These are phyloP conservation scores for Xanthorhoe designata DNA, from an alignment of 2,888 invertebrate species.

Conservation along the genomic window DNA sequence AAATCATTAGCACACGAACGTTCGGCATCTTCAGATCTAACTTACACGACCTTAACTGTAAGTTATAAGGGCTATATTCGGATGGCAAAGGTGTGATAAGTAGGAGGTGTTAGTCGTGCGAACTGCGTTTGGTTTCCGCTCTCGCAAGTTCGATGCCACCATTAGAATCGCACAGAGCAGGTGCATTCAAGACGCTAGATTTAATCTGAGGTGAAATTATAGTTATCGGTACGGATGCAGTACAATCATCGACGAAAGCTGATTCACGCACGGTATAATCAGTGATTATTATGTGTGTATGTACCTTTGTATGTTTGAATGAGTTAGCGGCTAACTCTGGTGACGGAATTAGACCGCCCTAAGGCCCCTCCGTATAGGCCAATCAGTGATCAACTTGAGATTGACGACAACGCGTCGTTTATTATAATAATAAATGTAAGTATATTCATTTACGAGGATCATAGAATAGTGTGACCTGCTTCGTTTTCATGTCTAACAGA, in stretches of 20 bases:
- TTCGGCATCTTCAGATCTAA: slow-evolving; percentile 57
- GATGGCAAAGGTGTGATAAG: slow-evolving; percentile 26
- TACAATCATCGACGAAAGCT: background rate
- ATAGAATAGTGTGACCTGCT: no score
- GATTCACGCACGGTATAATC: background rate
- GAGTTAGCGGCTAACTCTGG: no score
- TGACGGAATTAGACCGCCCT: no score
- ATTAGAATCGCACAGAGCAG: slow-evolving; percentile 57
- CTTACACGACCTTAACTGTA: background rate
- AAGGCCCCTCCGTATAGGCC: no score
- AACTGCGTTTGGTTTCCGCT: slow-evolving; percentile 69
- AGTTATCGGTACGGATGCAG: slow-evolving; percentile 2
- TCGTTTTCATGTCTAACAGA: no score
- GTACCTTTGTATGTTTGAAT: no score
- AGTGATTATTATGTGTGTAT: no score
- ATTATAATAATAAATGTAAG: no score
- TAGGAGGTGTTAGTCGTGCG: slow-evolving; percentile 57
- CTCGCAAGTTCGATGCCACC: slow-evolving; percentile 68
- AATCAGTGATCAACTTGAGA: no score
- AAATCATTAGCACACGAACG: slow-evolving; percentile 69
- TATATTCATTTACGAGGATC: no score
- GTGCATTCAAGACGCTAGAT: slow-evolving; percentile 50
- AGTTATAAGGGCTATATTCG: slow-evolving; percentile 17
- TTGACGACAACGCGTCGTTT: no score
- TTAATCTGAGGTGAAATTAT: slow-evolving; percentile 52